These are phyloP conservation scores for Mastigias papua DNA, from an alignment of 30 jellyfish, hydroid and myxozoan species.

Conservation along the genomic window DNA sequence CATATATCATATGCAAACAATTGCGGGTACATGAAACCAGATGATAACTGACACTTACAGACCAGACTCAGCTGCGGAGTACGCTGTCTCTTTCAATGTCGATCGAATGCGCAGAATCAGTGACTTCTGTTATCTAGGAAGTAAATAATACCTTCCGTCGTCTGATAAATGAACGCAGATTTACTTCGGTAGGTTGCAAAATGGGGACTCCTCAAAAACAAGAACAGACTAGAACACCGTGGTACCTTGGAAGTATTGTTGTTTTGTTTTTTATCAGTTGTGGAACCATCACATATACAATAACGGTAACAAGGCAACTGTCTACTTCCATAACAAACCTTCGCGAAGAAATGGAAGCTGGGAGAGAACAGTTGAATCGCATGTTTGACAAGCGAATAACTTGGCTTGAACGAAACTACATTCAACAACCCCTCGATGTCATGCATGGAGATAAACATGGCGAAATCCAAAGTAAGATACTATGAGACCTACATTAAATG, in stretches of 20 bases:
- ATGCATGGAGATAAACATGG: not conserved
- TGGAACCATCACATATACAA: not conserved
- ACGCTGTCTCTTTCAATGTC: no score
- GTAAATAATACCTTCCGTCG: no score
- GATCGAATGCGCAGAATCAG: no score
- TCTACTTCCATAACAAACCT: not conserved
- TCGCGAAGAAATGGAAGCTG: not conserved
- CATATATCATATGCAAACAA: no score
- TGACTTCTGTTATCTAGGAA: no score
- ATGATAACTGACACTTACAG: no score
- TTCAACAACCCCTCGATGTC: not conserved
- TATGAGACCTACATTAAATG: not conserved
- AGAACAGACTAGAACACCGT: not conserved
- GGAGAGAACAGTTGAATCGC: not conserved
- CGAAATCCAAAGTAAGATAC: not conserved
- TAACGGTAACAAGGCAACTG: not conserved
- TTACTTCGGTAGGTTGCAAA: not conserved
- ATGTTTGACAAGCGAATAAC: not conserved
- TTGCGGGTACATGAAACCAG: no score
- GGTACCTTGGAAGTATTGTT: not conserved
- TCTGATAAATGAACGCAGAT: no score
- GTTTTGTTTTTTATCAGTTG: not conserved
- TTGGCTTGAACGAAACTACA: not conserved
- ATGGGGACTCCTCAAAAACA: not conserved
- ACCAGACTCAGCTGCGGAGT: no score